phyloP scores from a whole-genome alignment of 1,140 invertebrate genomes.

The Parasteatoda tepidariorum region DNA sequence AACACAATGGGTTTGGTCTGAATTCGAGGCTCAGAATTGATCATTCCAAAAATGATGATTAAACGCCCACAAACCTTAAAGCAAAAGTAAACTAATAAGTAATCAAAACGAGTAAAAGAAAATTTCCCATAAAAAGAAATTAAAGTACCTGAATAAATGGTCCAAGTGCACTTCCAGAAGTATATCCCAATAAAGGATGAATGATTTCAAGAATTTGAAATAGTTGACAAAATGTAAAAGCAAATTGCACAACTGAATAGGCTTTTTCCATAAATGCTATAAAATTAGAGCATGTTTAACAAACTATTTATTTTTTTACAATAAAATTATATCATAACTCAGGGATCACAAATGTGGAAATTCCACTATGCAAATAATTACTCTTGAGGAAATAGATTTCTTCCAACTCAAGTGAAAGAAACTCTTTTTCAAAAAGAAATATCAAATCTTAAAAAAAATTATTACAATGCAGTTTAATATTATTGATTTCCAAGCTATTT shows the following conservation, averaged over 20 bases:
- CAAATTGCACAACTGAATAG: slow-evolving; percentile 81
- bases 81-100: neutral
- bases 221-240: slow-evolving; percentile 84
- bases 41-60: slow-evolving; percentile 85
- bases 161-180: slow-evolving; percentile 76
- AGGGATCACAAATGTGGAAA: too few species aligned
- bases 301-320: too few species aligned
- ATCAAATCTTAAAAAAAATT: too few species aligned
- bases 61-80: slow-evolving; percentile 81
- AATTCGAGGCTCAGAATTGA: slow-evolving; percentile 85
- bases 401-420: too few species aligned
- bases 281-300: too few species aligned
- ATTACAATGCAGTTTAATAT: too few species aligned
- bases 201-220: slow-evolving; percentile 88
- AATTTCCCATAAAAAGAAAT: neutral
- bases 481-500: too few species aligned
- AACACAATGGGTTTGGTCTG: slow-evolving; percentile 88
- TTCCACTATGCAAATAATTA: too few species aligned
- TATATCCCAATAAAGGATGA: slow-evolving; percentile 89
- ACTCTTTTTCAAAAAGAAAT: too few species aligned
- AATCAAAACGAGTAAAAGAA: neutral
- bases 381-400: too few species aligned
- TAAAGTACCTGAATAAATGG: slow-evolving; percentile 72
- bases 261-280: slow-evolving; percentile 78
- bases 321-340: too few species aligned